phyloP scores from a whole-genome alignment of 2,797 vertebrate species.

The Cyprinella venusta region DNA sequence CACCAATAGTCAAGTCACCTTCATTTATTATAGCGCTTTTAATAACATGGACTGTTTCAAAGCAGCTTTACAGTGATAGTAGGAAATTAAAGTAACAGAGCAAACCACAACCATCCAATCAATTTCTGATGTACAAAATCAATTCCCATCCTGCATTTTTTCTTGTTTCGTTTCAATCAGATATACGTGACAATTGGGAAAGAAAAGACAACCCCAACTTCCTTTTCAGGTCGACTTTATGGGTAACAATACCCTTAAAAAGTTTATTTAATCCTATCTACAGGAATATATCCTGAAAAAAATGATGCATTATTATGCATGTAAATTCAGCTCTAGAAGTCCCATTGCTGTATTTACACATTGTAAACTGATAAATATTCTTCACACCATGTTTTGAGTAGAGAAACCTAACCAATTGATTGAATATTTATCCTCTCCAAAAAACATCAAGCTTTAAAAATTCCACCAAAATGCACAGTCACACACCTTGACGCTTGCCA shows the following conservation, averaged over 20 bases:
- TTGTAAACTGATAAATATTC: neutral
- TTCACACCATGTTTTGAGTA: neutral
- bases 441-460: conserved; percentile 2
- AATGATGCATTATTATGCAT: neutral
- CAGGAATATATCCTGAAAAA: neutral
- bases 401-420: neutral
- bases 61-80: too few relatives aligned
- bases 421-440: conserved; percentile 1
- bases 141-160: neutral
- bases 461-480: conserved; percentile 35
- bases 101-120: neutral
- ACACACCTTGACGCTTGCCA: conserved; percentile 18
- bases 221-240: neutral
- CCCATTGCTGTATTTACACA: neutral
- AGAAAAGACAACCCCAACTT: neutral
- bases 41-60: too few relatives aligned
- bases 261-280: neutral
- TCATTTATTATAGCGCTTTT: too few relatives aligned
- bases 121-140: neutral
- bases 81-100: too few relatives aligned
- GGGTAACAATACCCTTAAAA: neutral
- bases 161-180: neutral
- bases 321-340: neutral
- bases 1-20: too few relatives aligned
- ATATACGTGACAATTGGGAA: neutral